Base-by-base conservation (phyloP, 23 tunicate genomes). In the Diplosoma virens region DNA sequence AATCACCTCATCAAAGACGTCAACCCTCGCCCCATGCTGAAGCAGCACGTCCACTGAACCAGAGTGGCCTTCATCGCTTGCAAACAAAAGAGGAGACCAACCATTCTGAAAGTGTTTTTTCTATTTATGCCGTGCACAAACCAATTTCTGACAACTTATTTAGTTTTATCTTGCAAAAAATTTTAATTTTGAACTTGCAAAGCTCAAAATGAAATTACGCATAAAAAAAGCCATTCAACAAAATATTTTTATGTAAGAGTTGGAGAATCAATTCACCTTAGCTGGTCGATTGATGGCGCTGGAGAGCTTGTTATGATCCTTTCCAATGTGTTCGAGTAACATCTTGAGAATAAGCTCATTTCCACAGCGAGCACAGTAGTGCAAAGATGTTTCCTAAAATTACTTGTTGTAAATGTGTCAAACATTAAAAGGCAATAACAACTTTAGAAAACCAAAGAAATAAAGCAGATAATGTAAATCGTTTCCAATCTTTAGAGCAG, bases 1-100 rank as follows among this genome's bases (percentile, higher is more conserved):
- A n/a, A n/a, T n/a, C n/a, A 89, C 97, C 80, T 92, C 97, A 76
- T 92, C 97, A 58, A 92, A 92, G 0, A 92, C 92, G 67, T 92
- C 97, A 24, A 85, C 97, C 27, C 97, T 70, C 22, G 97, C 97
- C 61, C 85, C 76, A 37, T 81, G 67, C 27, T 81, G 73, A 18
- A 92, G 75, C 3, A 92, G 67, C 2, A 78, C 65, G 28, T 92
- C 81, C 20, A 81, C 97, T 55, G 83, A 85, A 50, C 55, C 60
- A n/a, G 48, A 46, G 58, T 92, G 92, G 0, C 97, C 97, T 92
- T 85, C 84, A 33, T 92, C 97, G 32, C 97, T 81, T 17, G 97
- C 97, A 85, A 81, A 85, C 31, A 85, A 50, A 66, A 92, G 66
- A 0, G 97, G 97, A 37, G 97, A 85, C 92, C 87, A 92, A 7